Conservation (phyloP, 1,140 invertebrate genomes). For the Bombus haemorrhoidalis region DNA sequence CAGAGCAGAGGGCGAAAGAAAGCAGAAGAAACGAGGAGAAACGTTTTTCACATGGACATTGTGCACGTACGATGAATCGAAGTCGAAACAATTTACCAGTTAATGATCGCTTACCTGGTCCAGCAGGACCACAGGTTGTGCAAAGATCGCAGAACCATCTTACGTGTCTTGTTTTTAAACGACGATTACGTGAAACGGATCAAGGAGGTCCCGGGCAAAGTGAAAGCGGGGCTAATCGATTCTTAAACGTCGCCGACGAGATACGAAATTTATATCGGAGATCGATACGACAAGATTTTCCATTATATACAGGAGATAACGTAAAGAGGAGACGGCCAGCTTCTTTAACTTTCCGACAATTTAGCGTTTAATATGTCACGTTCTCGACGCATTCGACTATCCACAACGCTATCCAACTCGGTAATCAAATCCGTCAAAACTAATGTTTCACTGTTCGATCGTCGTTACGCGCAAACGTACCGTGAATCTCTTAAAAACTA, state of each 20-base stretch:
- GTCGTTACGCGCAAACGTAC: too few relatives aligned
- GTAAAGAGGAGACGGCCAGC: fast-evolving
- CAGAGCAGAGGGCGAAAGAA: neutral
- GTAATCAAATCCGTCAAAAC: too few relatives aligned
- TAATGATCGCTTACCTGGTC: slow-evolving; percentile 38
- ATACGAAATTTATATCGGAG: neutral
- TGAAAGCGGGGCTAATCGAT: slow-evolving; percentile 31
- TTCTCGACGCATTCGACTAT: too few relatives aligned
- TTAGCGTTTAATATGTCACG: too few relatives aligned
- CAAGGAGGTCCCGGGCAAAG: slow-evolving; percentile 1
- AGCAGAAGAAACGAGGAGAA: neutral
- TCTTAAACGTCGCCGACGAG: slow-evolving; percentile 12
- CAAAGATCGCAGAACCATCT: slow-evolving; percentile 23
- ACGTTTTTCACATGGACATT: neutral
- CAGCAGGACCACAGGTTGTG: neutral
- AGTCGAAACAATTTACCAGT: slow-evolving; percentile 20
- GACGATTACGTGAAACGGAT: slow-evolving; percentile 5
- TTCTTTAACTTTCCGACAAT: neutral
- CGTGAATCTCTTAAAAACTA: too few relatives aligned
- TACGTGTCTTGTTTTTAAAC: slow-evolving; percentile 24
- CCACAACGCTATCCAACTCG: too few relatives aligned
- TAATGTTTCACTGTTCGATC: too few relatives aligned
- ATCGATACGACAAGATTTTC: neutral
- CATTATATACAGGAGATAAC: neutral
- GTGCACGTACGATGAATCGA: neutral